A percentile compares a stretch with the other conserved stretches of the same genome.
Conservation (phyloP, 2,888 invertebrate genomes). For the Philaethria dido region DNA sequence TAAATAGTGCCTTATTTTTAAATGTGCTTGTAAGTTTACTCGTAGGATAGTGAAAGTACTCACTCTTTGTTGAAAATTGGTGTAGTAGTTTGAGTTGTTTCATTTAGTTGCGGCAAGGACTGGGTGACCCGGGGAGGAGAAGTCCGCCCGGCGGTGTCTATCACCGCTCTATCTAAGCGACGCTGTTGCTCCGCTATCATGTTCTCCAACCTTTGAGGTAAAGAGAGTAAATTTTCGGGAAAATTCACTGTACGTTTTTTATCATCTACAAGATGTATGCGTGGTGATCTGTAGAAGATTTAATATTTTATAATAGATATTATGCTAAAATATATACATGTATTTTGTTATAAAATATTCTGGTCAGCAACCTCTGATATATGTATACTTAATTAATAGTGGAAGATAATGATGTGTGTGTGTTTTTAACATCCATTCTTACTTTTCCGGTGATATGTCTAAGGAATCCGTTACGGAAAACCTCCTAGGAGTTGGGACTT, state of each 20-base stretch:
- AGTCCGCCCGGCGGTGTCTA: conserved; percentile 60
- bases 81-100: conserved; percentile 45
- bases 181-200: conserved; percentile 56
- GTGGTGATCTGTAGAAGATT: conserved; percentile 53
- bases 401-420: not conserved
- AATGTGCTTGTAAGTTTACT: not conserved
- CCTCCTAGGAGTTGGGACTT: conserved; percentile 48
- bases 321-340: not conserved
- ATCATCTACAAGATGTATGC: conserved; percentile 51
- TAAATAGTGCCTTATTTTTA: not conserved
- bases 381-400: too few relatives aligned
- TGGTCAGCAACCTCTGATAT: not conserved
- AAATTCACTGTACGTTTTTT: conserved; percentile 70
- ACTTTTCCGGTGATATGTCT: conserved; percentile 60
- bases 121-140: conserved; percentile 60
- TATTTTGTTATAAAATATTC: not conserved
- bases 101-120: conserved; percentile 65
- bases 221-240: conserved; percentile 62
- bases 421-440: not conserved
- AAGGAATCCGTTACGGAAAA: conserved; percentile 55
- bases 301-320: not conserved
- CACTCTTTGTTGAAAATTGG: conserved; percentile 49
- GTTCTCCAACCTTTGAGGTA: conserved; percentile 59
- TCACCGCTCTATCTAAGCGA: conserved; percentile 59
- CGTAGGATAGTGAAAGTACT: not conserved